phyloP scores from a whole-genome alignment of 2,113 vertebrate species.

The Natator depressus region DNA sequence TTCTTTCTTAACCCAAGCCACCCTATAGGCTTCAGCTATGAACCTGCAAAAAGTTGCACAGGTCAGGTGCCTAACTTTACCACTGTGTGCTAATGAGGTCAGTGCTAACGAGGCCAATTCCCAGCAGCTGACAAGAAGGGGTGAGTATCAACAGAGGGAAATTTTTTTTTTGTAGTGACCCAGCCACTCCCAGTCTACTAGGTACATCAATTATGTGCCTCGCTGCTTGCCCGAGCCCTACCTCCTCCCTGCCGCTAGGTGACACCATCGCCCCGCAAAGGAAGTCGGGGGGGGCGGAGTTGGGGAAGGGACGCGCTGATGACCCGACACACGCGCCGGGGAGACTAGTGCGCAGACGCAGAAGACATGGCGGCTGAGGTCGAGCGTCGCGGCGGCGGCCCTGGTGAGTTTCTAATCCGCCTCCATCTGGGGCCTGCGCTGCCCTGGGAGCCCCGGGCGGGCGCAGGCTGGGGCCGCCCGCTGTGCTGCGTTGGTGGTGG shows the following conservation, averaged over 20 bases:
- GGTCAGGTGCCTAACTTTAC: background rate
- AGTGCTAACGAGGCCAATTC: no score
- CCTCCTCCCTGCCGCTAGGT: background rate
- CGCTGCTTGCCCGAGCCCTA: no score
- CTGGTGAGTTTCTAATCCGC: accelerated
- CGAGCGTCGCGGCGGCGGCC: accelerated
- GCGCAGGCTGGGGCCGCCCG: background rate
- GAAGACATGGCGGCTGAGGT: accelerated
- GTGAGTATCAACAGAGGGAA: no score
- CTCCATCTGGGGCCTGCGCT: background rate
- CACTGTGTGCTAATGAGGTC: background rate
- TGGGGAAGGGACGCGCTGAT: accelerated
- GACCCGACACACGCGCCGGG: background rate
- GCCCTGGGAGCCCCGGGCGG: accelerated
- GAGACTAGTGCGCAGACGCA: accelerated
- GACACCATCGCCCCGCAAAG: accelerated
- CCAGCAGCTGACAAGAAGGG: no score
- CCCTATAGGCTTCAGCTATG: background rate
- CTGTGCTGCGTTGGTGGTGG: no score
- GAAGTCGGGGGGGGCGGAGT: accelerated
- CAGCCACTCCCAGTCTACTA: no score
- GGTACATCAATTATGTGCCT: no score
- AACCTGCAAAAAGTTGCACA: background rate
- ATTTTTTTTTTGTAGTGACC: no score
- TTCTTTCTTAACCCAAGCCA: no score